Evolutionary conservation across 1,140 invertebrate species (phyloP).

Genomic region (Drosophila lacteicornis): DNA sequence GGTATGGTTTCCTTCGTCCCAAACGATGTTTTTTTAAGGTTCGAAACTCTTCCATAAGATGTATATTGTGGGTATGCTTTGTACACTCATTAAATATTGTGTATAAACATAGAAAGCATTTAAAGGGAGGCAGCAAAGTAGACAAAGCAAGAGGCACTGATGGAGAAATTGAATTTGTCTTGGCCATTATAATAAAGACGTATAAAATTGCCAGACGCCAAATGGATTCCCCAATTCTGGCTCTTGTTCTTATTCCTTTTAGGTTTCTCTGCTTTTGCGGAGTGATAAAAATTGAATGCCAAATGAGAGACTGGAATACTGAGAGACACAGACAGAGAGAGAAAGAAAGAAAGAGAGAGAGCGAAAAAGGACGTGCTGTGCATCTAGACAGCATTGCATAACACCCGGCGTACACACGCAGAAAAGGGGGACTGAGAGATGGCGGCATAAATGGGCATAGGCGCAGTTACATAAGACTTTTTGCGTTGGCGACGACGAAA

Average conservation of each 20-base stretch:
- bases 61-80: background rate
- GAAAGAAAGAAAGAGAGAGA: background rate
- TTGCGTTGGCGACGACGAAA: constrained; percentile 50
- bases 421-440: background rate
- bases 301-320: constrained; percentile 33
- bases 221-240: constrained; percentile 28
- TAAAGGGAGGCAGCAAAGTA: constrained; percentile 34
- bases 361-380: constrained; percentile 48
- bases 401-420: constrained; percentile 27
- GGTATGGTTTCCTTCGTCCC: no score
- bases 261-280: constrained; percentile 16
- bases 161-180: constrained; percentile 74
- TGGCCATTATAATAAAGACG: constrained; percentile 74
- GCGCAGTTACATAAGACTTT: constrained; percentile 55
- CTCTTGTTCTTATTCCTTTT: constrained; percentile 10
- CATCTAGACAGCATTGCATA: constrained; percentile 52
- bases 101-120: constrained; percentile 43
- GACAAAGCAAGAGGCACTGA: constrained; percentile 32
- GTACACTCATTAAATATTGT: background rate
- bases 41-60: background rate
- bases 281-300: constrained; percentile 61
- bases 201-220: constrained; percentile 48
- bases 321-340: background rate
- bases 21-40: no score
- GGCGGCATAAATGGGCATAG: constrained; percentile 34